phyloP scores from a whole-genome alignment of 2,797 vertebrate genomes.

The Phalloptychus januarius region DNA sequence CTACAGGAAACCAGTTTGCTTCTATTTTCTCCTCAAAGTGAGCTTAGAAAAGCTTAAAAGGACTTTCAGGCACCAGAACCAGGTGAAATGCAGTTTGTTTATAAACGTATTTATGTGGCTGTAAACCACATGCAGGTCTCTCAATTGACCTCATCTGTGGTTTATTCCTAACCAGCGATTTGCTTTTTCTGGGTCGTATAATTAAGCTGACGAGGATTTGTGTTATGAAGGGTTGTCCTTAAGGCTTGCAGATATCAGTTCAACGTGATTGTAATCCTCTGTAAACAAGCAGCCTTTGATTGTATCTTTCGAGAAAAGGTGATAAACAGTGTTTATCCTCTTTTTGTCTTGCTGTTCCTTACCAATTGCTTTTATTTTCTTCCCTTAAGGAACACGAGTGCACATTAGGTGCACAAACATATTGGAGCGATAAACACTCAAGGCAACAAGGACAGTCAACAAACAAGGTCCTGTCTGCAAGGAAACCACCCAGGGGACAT shows the following conservation, averaged over 20 bases:
- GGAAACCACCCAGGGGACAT: slow-evolving; percentile 15
- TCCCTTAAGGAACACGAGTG: neutral
- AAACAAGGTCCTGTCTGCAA: slow-evolving; percentile 26
- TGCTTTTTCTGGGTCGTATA: slow-evolving; percentile 12
- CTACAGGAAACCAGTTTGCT: neutral
- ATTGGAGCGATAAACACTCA: slow-evolving; percentile 16
- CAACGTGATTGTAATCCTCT: slow-evolving; percentile 33
- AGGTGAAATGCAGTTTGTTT: neutral
- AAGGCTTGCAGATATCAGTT: slow-evolving; percentile 36
- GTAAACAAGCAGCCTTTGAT: slow-evolving; percentile 55
- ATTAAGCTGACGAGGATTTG: slow-evolving; percentile 39
- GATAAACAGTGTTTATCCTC: slow-evolving; percentile 35
- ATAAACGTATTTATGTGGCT: neutral
- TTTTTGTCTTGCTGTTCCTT: slow-evolving; percentile 14
- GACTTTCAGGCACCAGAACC: neutral
- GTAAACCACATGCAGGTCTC: neutral
- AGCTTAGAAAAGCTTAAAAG: neutral
- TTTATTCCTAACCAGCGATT: slow-evolving; percentile 1
- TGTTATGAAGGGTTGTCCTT: slow-evolving; percentile 52
- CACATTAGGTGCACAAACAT: slow-evolving; percentile 22
- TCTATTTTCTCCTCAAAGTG: neutral
- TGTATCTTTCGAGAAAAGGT: slow-evolving; percentile 30
- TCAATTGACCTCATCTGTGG: neutral
- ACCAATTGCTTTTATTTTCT: slow-evolving; percentile 19
- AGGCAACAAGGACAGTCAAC: slow-evolving; percentile 27